Evolutionary conservation across 30 jellyfish, hydroid and myxozoan species (phyloP).

Genomic region (Mastigias papua): DNA sequence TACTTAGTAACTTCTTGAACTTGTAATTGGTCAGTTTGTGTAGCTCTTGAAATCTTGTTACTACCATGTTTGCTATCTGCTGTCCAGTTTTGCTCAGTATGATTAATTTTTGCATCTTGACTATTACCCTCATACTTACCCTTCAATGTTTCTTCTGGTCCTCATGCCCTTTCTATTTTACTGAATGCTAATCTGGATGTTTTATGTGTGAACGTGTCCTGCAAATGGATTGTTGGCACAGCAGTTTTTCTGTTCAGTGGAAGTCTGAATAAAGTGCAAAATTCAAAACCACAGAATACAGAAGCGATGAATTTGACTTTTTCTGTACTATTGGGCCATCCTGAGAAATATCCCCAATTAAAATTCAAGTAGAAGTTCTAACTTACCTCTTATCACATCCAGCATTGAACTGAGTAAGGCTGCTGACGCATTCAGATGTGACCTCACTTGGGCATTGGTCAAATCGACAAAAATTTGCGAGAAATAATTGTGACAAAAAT

Average conservation of each 20-base stretch:
- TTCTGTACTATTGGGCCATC: not conserved
- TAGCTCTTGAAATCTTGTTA: constrained; percentile 27
- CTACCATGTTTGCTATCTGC: constrained; percentile 34
- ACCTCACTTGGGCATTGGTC: too few species aligned
- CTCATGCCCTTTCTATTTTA: constrained; percentile 6
- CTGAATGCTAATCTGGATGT: constrained; percentile 27
- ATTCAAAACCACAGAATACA: not conserved
- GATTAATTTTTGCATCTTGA: not conserved
- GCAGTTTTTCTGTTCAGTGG: too few species aligned
- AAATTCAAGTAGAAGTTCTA: not conserved
- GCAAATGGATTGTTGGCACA: too few species aligned
- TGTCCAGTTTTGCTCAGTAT: constrained; percentile 32
- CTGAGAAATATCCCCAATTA: not conserved
- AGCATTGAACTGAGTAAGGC: not conserved
- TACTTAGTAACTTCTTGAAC: constrained; percentile 16
- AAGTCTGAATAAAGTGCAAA: not conserved
- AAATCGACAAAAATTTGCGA: too few species aligned
- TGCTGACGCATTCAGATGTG: not conserved
- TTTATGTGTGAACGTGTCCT: constrained; percentile 8
- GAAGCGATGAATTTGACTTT: not conserved
- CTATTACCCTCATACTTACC: not conserved
- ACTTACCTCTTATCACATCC: not conserved
- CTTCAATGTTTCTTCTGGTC: constrained; percentile 8
- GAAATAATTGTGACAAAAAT: too few species aligned
- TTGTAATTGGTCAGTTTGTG: constrained; percentile 30